Evolutionary conservation across 2,888 invertebrate species (phyloP).

Genomic region (Melinopterus prodromus): DNA sequence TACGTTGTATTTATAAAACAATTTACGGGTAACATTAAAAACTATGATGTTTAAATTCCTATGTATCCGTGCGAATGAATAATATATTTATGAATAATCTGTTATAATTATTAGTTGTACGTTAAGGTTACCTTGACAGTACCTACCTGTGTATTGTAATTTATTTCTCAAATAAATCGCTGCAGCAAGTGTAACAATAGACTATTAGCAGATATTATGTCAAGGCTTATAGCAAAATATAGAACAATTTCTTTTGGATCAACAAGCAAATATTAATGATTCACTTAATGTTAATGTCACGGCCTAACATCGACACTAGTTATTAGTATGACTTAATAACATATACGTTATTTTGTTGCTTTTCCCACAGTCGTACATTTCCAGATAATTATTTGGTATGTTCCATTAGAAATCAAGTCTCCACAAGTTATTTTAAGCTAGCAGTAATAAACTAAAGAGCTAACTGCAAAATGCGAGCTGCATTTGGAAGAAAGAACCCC

Average conservation of each 20-base stretch:
- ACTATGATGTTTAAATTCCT: not conserved
- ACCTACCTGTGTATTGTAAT: not conserved
- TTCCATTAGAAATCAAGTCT: no score
- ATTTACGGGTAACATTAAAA: not conserved
- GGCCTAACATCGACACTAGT: no score
- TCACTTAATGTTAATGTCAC: no score
- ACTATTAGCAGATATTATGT: not conserved
- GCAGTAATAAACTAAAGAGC: no score
- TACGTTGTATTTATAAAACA: not conserved
- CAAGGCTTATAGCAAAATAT: not conserved
- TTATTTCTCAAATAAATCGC: not conserved
- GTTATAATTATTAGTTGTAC: constrained; percentile 6
- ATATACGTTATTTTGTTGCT: no score
- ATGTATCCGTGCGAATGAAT: not conserved
- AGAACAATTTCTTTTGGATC: not conserved
- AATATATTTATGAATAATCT: constrained; percentile 4
- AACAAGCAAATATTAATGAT: not conserved
- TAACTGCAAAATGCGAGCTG: no score
- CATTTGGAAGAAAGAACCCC: no score
- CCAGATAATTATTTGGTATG: no score
- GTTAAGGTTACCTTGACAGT: not conserved
- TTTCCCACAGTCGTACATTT: no score
- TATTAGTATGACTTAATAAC: no score
- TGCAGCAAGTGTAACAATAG: not conserved
- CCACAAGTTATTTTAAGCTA: no score